Evolutionary conservation across 1,140 invertebrate genomes (phyloP).

Genomic region (Acarapis woodi): DNA sequence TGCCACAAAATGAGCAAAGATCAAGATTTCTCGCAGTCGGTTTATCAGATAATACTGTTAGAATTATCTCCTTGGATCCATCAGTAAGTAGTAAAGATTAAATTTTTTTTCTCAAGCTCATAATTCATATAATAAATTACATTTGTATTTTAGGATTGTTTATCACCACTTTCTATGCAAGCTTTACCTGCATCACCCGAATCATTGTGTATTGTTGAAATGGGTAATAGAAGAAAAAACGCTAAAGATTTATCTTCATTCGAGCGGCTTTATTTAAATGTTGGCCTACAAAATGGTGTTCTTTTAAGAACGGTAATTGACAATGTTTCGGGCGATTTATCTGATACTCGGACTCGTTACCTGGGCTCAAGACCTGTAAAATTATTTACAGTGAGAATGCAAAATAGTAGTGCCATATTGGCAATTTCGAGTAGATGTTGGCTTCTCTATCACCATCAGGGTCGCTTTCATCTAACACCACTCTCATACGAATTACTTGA

Average conservation of each 20-base stretch:
- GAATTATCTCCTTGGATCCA: constrained; percentile 89
- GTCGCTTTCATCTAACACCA: constrained; percentile 73
- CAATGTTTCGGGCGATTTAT: constrained; percentile 80
- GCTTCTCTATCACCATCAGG: constrained; percentile 96
- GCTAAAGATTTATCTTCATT: constrained; percentile 23
- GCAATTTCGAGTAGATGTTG: constrained; percentile 93
- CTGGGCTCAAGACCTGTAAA: constrained; percentile 81
- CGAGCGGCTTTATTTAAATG: constrained; percentile 72
- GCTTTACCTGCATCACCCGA: constrained; percentile 83
- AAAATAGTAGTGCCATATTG: constrained; percentile 77
- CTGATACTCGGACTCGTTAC: constrained; percentile 85
- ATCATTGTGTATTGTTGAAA: constrained; percentile 85
- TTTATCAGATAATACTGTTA: constrained; percentile 76
- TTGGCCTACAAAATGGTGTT: constrained; percentile 90
- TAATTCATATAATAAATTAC: neutral
- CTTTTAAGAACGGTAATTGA: constrained; percentile 79
- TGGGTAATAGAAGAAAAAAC: constrained; percentile 31
- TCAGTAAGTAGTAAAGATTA: constrained; percentile 25
- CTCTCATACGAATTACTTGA: constrained; percentile 85
- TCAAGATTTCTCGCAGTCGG: constrained; percentile 92
- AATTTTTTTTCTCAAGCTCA: neutral
- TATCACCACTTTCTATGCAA: constrained; percentile 80
- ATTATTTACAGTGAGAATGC: constrained; percentile 76
- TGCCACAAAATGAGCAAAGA: constrained; percentile 74
- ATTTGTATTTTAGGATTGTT: constrained; percentile 32